Percentiles rank a stretch among this genome's conserved stretches.
These are phyloP conservation scores for Polietes domitor DNA, from an alignment of 2,888 invertebrate species.

Conservation along the genomic window DNA sequence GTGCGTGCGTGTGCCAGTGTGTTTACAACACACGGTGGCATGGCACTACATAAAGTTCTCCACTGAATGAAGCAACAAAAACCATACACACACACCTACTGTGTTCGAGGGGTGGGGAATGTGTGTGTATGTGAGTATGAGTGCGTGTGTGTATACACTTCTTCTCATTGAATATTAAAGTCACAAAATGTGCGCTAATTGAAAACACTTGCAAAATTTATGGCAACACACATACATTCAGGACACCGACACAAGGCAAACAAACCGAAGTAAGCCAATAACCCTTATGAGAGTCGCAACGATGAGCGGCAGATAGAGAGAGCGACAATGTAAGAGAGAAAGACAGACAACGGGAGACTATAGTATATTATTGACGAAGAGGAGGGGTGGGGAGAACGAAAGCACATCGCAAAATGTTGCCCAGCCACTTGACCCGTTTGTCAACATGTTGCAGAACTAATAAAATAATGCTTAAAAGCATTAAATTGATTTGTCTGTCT, in stretches of 20 bases:
- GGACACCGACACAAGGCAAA: conserved; percentile 36
- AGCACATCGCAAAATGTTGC: conserved; percentile 51
- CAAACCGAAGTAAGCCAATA: conserved; percentile 60
- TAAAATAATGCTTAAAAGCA: conserved; percentile 75
- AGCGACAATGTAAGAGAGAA: no score
- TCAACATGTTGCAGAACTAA: conserved; percentile 77
- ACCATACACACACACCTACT: neutral
- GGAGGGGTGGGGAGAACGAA: conserved; percentile 13
- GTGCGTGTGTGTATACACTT: conserved; percentile 4
- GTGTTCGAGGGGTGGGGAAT: neutral
- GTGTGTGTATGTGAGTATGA: neutral
- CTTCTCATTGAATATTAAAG: conserved; percentile 75
- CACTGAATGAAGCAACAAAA: no score
- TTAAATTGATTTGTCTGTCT: conserved; percentile 77
- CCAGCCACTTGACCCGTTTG: conserved; percentile 72
- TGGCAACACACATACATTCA: conserved; percentile 62
- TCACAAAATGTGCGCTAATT: conserved; percentile 77
- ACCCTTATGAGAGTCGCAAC: conserved; percentile 35
- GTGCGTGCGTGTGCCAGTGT: neutral
- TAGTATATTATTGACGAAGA: neutral
- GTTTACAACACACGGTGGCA: neutral
- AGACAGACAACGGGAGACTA: neutral
- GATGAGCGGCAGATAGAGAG: neutral
- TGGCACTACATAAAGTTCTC: no score
- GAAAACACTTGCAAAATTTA: conserved; percentile 79